A percentile compares a stretch with the other conserved stretches of the same genome.
Evolutionary conservation across 2,888 invertebrate genomes (phyloP).

Genomic region (Exephanes ischioxanthus): DNA sequence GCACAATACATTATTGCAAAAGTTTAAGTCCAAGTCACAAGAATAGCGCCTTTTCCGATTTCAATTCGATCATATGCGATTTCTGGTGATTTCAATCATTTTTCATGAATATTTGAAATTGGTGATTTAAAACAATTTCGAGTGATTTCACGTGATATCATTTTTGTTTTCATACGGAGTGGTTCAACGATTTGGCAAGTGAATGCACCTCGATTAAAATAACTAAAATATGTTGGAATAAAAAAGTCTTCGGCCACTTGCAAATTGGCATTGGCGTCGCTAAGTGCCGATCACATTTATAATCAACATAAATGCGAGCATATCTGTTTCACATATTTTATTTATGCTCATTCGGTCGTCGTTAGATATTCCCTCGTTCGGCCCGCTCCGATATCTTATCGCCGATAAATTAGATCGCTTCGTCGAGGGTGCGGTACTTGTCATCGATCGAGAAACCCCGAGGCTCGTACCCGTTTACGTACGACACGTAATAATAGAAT

Average conservation of each 20-base stretch:
- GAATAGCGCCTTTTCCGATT: not conserved
- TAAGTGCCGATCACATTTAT: not conserved
- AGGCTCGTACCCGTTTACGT: not conserved
- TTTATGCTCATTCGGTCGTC: not conserved
- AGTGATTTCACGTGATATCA: not conserved
- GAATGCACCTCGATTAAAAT: not conserved
- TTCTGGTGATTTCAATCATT: not conserved
- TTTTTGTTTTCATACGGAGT: not conserved
- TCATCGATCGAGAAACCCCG: constrained; percentile 29
- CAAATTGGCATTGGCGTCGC: not conserved
- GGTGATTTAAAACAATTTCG: not conserved
- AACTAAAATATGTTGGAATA: too few species aligned
- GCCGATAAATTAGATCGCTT: constrained; percentile 41
- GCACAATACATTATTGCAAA: too few species aligned
- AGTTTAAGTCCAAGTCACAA: too few species aligned
- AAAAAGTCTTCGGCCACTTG: not conserved
- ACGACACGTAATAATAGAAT: constrained; percentile 29
- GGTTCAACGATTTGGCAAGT: not conserved
- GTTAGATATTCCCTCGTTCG: not conserved
- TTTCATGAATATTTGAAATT: not conserved
- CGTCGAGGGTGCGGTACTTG: constrained; percentile 40
- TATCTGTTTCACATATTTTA: not conserved
- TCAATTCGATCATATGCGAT: not conserved
- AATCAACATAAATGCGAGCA: not conserved
- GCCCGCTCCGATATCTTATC: not conserved